Percentiles rank a stretch among this genome's conserved stretches.
Evolutionary conservation across 2,888 invertebrate genomes (phyloP).

Genomic region (Plusia festucae): DNA sequence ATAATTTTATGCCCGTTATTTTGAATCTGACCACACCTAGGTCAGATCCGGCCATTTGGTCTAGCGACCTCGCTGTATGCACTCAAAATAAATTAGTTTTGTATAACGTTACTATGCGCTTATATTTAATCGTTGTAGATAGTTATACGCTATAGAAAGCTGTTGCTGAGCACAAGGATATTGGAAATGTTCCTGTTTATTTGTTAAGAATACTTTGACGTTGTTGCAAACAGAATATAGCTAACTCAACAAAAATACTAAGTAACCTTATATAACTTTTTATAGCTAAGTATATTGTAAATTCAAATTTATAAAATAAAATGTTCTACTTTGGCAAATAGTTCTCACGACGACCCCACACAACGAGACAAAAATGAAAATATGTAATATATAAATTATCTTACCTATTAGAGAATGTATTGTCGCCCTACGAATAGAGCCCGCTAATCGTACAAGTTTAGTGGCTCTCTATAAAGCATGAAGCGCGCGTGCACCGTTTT

Average conservation of each 20-base stretch:
- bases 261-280: no score
- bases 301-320: no score
- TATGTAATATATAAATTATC: background rate
- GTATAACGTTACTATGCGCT: constrained; percentile 14
- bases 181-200: background rate
- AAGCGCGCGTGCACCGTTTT: constrained; percentile 87
- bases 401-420: background rate
- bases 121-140: background rate
- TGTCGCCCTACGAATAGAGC: constrained; percentile 20
- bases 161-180: background rate
- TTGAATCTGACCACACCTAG: constrained; percentile 20
- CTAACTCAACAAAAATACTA: no score
- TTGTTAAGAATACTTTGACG: no score
- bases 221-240: background rate
- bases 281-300: no score
- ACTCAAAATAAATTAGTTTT: constrained; percentile 22
- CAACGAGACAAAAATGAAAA: background rate
- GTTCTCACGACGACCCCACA: no score
- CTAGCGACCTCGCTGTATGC: constrained; percentile 39
- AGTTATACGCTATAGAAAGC: background rate
- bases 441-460: constrained; percentile 55
- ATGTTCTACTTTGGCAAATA: background rate
- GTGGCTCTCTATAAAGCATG: constrained; percentile 73
- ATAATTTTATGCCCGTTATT: constrained; percentile 12
- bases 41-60: constrained; percentile 21